Conservation (phyloP, 2,113 vertebrate genomes). For the Cottus gobio region DNA sequence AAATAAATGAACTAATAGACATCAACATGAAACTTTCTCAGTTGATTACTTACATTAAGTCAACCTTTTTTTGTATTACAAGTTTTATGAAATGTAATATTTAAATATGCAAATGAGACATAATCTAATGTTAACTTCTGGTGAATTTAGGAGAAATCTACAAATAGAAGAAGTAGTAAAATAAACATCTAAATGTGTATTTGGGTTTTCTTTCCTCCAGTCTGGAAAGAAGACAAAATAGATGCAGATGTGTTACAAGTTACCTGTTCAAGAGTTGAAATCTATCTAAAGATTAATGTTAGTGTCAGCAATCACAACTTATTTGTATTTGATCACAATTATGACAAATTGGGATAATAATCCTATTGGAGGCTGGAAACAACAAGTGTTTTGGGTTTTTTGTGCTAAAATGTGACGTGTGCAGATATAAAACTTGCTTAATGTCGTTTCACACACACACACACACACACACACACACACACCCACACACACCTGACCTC, state of each 20-base stretch:
- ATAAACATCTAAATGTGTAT: not conserved
- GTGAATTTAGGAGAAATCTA: not conserved
- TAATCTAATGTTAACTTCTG: not conserved
- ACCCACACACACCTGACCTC: constrained; percentile 21
- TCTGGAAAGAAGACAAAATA: not conserved
- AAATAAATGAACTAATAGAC: no score
- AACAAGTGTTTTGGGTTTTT: not conserved
- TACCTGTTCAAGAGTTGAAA: not conserved
- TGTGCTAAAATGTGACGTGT: not conserved
- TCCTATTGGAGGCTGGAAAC: not conserved
- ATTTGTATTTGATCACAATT: not conserved
- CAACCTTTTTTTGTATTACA: not conserved
- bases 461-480: not conserved
- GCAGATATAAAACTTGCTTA: not conserved
- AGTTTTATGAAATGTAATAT: not conserved
- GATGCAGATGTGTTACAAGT: not conserved
- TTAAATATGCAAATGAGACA: not conserved
- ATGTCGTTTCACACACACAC: not conserved
- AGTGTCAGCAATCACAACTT: not conserved
- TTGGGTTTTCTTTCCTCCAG: not conserved
- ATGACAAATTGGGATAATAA: not conserved
- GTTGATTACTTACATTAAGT: not conserved
- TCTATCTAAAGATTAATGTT: not conserved
- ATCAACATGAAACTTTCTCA: not conserved
- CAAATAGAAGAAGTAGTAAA: not conserved